These are phyloP conservation scores for Gila orcuttii DNA, from an alignment of 2,113 vertebrate genomes.

Conservation along the genomic window DNA sequence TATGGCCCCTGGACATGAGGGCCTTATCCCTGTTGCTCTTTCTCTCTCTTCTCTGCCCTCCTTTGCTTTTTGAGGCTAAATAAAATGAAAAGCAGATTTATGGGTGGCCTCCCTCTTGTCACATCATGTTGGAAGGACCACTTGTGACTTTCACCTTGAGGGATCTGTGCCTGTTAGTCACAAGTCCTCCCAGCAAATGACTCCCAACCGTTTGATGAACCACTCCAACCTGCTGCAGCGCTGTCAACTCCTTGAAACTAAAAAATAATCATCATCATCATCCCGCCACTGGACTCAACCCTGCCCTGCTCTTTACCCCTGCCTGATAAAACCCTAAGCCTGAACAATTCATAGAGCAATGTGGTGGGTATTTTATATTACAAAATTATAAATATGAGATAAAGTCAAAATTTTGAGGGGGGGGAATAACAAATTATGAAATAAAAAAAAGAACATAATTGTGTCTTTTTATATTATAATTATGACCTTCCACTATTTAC, in stretches of 20 bases:
- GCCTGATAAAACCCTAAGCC: neutral
- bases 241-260: conserved; percentile 18
- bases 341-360: neutral
- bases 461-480: neutral
- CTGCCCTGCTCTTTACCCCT: conserved; percentile 15
- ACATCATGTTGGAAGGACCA: conserved; percentile 43
- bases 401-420: neutral
- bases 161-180: conserved; percentile 59
- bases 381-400: neutral
- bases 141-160: conserved; percentile 57
- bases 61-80: conserved; percentile 61
- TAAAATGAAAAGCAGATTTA: conserved; percentile 62
- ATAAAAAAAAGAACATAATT: neutral
- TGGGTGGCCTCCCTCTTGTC: conserved; percentile 59
- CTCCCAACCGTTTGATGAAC: conserved; percentile 41
- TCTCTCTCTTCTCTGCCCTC: conserved; percentile 22
- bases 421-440: no score
- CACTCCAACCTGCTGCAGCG: conserved; percentile 12
- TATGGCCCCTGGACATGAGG: conserved; percentile 13
- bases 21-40: conserved; percentile 13
- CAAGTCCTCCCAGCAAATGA: conserved; percentile 43
- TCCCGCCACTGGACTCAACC: conserved; percentile 10
- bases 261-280: neutral
- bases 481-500: no score
- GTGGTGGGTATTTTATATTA: no score